These are phyloP conservation scores for Gallinago paraguaiae DNA, from an alignment of 2,113 vertebrate species.

Conservation along the genomic window DNA sequence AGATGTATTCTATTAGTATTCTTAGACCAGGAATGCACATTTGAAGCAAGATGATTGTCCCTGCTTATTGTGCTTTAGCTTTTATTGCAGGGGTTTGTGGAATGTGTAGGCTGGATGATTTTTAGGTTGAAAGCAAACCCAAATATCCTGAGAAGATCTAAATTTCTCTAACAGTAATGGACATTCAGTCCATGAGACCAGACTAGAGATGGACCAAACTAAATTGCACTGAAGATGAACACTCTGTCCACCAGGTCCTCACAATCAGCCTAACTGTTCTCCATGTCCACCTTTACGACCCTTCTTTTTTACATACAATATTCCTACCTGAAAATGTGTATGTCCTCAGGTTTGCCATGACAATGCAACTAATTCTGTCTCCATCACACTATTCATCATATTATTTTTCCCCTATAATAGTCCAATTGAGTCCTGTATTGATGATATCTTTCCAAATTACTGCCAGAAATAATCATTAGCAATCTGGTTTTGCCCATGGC, in stretches of 20 bases:
- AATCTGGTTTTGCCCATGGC: background rate
- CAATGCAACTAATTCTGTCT: background rate
- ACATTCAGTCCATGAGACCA: background rate
- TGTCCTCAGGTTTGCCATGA: background rate
- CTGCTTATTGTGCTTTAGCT: background rate
- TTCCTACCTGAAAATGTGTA: background rate
- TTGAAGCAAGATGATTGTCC: background rate
- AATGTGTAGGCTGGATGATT: background rate
- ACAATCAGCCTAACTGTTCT: background rate
- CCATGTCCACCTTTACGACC: background rate
- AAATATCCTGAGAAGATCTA: background rate
- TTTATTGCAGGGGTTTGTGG: accelerated
- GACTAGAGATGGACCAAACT: background rate
- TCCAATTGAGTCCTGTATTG: background rate
- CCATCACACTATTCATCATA: background rate
- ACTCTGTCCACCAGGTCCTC: background rate
- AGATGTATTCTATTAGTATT: background rate
- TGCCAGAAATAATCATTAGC: background rate
- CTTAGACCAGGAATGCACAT: background rate
- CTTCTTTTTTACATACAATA: background rate
- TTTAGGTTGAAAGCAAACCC: background rate
- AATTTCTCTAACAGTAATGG: background rate
- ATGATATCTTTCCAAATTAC: background rate
- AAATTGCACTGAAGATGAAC: background rate
- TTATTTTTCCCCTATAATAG: background rate